A percentile compares a stretch with the other conserved stretches of the same genome.
Conservation (phyloP, 1,140 invertebrate genomes). For the Nephila pilipes region DNA sequence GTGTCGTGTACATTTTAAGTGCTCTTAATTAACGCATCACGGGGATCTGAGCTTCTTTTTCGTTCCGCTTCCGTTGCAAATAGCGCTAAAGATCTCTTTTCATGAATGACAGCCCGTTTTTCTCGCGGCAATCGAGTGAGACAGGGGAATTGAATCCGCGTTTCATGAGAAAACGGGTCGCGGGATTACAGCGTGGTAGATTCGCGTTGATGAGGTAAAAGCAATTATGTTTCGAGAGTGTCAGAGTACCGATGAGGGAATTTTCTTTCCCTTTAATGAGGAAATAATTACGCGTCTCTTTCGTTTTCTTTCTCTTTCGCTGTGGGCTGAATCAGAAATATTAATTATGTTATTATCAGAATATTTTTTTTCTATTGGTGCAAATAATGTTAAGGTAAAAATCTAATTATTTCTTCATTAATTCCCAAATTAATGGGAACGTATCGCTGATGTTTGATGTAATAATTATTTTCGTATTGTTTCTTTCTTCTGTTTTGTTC, state of each 20-base stretch:
- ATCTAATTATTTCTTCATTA: neutral
- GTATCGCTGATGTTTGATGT: neutral
- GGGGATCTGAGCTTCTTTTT: slow-evolving; percentile 24
- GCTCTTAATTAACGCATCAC: slow-evolving; percentile 65
- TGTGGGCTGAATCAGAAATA: neutral
- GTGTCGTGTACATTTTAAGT: slow-evolving; percentile 68
- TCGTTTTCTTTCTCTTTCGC: neutral
- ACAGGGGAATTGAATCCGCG: slow-evolving; percentile 36
- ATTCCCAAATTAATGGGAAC: neutral
- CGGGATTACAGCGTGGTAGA: neutral
- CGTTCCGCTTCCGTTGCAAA: slow-evolving; percentile 28
- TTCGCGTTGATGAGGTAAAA: slow-evolving; percentile 13
- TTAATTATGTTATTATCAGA: slow-evolving; percentile 1
- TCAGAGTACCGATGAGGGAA: slow-evolving; percentile 13
- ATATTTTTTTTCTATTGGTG: neutral
- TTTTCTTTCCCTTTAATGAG: slow-evolving; percentile 35
- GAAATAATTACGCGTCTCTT: slow-evolving; percentile 24
- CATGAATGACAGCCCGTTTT: slow-evolving; percentile 55
- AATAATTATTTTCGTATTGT: neutral
- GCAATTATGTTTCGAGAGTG: slow-evolving; percentile 35
- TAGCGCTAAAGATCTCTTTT: slow-evolving; percentile 39
- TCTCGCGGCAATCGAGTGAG: neutral
- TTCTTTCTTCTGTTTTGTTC: neutral
- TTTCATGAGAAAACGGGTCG: slow-evolving; percentile 24
- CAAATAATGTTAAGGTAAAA: neutral